These are phyloP conservation scores for Oryzias sinensis DNA, from an alignment of 2,797 vertebrate genomes.

Conservation along the genomic window DNA sequence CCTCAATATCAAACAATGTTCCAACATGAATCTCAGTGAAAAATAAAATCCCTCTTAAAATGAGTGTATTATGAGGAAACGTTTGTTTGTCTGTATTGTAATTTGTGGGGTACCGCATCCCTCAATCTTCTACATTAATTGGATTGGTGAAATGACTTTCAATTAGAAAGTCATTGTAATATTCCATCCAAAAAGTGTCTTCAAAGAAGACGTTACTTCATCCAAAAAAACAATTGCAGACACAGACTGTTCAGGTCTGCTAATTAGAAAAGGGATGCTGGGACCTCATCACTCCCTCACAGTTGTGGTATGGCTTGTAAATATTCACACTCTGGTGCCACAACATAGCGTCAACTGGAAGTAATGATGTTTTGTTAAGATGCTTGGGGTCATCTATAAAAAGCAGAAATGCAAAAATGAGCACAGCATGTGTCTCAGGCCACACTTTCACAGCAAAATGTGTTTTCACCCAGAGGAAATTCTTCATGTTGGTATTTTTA, in stretches of 20 bases:
- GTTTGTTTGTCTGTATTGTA: too few species aligned
- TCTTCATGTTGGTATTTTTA: slow-evolving; percentile 37
- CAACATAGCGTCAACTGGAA: slow-evolving; percentile 37
- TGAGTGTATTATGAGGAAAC: too few species aligned
- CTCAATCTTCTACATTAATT: too few species aligned
- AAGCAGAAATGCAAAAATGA: slow-evolving; percentile 38
- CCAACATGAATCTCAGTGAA: too few species aligned
- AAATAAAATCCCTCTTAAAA: too few species aligned
- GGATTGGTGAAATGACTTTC: too few species aligned
- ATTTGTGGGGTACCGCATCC: too few species aligned
- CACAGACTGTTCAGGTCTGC: slow-evolving; percentile 11
- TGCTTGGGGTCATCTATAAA: slow-evolving; percentile 57
- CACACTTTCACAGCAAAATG: slow-evolving; percentile 36
- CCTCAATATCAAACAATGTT: too few species aligned
- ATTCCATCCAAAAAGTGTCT: slow-evolving; percentile 2
- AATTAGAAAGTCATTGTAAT: neutral
- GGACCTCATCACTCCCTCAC: slow-evolving; percentile 46
- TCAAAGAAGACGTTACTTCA: slow-evolving; percentile 18
- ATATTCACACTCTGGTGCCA: slow-evolving; percentile 47
- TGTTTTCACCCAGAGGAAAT: slow-evolving; percentile 61
- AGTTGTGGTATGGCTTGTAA: slow-evolving; percentile 35
- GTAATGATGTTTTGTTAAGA: slow-evolving; percentile 50
- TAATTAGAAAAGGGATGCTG: slow-evolving; percentile 64
- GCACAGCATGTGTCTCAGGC: slow-evolving; percentile 30
- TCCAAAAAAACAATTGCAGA: slow-evolving; percentile 3